These are phyloP conservation scores for Chamaea fasciata DNA, from an alignment of 2,113 vertebrate species.

Conservation along the genomic window DNA sequence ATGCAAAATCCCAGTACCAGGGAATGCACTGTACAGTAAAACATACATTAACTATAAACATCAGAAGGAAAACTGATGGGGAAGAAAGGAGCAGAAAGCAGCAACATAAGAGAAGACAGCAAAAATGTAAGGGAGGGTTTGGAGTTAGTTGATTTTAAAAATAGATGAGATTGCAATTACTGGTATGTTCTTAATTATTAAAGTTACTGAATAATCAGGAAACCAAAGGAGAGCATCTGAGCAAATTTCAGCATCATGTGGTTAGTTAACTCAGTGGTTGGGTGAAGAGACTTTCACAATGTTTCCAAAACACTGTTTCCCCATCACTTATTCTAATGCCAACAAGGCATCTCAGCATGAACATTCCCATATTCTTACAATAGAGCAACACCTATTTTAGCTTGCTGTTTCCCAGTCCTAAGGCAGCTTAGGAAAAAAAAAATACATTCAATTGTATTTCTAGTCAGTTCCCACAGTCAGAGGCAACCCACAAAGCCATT, in stretches of 20 bases:
- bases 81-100: not conserved
- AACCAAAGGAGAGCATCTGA: not conserved
- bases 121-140: not conserved
- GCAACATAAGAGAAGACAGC: not conserved
- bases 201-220: slow-evolving; percentile 7
- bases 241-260: not conserved
- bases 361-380: not conserved
- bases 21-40: not conserved
- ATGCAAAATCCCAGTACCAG: not conserved
- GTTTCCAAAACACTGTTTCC: slow-evolving; percentile 29
- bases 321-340: not conserved
- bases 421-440: not conserved
- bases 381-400: not conserved
- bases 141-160: not conserved
- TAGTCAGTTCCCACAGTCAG: not conserved
- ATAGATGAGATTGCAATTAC: not conserved
- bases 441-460: not conserved
- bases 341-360: not conserved
- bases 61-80: not conserved
- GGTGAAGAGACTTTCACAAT: not conserved
- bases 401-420: not conserved
- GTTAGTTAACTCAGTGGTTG: not conserved
- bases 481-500: slow-evolving; percentile 14
- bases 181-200: not conserved
- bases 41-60: not conserved